These are phyloP conservation scores for Drosophila obscura DNA, from an alignment of 1,140 invertebrate genomes.

Conservation along the genomic window DNA sequence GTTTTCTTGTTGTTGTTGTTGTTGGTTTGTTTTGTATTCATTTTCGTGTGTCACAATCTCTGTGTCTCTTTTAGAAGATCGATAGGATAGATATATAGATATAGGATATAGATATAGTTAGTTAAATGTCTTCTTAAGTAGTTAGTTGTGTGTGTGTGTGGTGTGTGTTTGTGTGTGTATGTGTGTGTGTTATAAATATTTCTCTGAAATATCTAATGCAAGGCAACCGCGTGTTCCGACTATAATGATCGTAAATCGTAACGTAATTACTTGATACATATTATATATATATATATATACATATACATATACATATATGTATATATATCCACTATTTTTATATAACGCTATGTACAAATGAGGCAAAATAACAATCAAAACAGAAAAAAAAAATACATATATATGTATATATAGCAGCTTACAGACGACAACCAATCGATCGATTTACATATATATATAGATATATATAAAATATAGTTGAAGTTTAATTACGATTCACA, in stretches of 20 bases:
- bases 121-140: conserved; percentile 41
- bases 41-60: conserved; percentile 24
- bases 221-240: conserved; percentile 75
- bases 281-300: conserved; percentile 30
- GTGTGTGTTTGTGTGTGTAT: no score
- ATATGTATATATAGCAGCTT: conserved; percentile 48
- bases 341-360: conserved; percentile 67
- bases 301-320: conserved; percentile 38
- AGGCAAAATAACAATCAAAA: conserved; percentile 52
- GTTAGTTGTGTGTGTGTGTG: conserved; percentile 9
- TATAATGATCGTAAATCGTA: conserved; percentile 47
- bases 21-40: conserved; percentile 11
- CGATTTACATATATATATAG: conserved; percentile 28
- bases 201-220: conserved; percentile 73
- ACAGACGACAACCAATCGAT: conserved; percentile 68
- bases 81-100: no score
- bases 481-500: conserved; percentile 36
- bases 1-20: not conserved
- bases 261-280: conserved; percentile 40
- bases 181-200: conserved; percentile 54
- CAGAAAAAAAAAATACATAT: not conserved
- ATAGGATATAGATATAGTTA: conserved; percentile 20
- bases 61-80: not conserved
- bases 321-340: conserved; percentile 47
- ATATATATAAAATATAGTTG: conserved; percentile 9